Evolutionary conservation across 2,888 invertebrate genomes (phyloP).

Genomic region (Drosophila engyochracea): DNA sequence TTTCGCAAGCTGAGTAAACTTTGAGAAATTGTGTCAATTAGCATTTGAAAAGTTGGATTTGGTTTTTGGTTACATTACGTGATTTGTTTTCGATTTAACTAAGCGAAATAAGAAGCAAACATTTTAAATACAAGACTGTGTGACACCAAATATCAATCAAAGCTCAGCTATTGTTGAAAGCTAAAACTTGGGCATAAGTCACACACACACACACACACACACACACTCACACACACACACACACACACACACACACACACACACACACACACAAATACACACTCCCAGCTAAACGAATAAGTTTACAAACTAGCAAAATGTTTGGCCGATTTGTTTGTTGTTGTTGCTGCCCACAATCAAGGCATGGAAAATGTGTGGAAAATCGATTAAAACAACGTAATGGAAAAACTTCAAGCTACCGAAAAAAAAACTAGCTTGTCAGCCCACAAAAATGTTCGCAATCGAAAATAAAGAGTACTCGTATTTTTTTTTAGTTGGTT

Average conservation of each 20-base stretch:
- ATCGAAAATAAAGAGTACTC: constrained; percentile 13
- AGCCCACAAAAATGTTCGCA: constrained; percentile 39
- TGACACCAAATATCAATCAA: constrained; percentile 72
- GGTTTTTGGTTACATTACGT: constrained; percentile 53
- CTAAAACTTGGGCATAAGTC: constrained; percentile 20
- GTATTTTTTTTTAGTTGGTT: neutral
- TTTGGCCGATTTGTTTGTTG: constrained; percentile 28
- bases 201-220: constrained; percentile 2
- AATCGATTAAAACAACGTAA: constrained; percentile 66
- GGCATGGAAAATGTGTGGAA: constrained; percentile 64
- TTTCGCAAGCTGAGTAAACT: constrained; percentile 50
- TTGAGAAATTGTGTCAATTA: constrained; percentile 55
- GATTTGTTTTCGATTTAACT: constrained; percentile 50
- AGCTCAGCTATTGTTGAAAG: constrained; percentile 34
- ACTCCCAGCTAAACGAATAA: constrained; percentile 30
- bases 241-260: constrained; percentile 20
- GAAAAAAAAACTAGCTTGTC: constrained; percentile 31
- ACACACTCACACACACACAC: constrained; percentile 10
- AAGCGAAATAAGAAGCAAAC: constrained; percentile 16
- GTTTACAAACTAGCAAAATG: constrained; percentile 45
- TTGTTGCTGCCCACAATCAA: constrained; percentile 42
- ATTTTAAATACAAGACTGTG: constrained; percentile 13
- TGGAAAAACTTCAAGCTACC: constrained; percentile 59
- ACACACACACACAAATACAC: too few relatives aligned
- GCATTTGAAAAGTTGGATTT: constrained; percentile 63